Conservation (phyloP, 2,113 vertebrate species). For the Archocentrus centrarchus region DNA sequence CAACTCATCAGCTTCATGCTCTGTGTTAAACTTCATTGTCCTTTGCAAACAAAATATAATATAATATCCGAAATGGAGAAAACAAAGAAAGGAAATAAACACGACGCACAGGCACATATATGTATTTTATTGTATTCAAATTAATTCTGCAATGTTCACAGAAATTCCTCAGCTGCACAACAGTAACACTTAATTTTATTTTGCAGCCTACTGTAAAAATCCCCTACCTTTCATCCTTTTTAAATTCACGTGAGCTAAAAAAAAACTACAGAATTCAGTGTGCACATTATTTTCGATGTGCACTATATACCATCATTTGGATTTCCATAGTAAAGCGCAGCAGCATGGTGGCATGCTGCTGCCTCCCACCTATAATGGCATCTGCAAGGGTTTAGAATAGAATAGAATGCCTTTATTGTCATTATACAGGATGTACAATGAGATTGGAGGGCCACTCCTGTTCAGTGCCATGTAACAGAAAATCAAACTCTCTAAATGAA, state of each 20-base stretch:
- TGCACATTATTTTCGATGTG: background rate
- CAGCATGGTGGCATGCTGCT: no score
- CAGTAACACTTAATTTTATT: background rate
- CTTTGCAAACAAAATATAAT: background rate
- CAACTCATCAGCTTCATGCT: rapidly evolving
- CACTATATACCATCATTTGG: background rate
- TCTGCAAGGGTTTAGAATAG: no score
- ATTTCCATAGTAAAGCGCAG: background rate
- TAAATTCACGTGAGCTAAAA: background rate
- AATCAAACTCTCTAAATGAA: no score
- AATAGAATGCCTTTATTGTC: no score
- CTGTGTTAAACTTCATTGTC: background rate
- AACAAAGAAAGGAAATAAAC: background rate
- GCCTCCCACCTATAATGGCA: no score
- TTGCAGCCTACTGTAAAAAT: background rate
- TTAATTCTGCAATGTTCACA: background rate
- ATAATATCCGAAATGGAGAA: background rate
- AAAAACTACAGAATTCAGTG: background rate
- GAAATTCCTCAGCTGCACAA: background rate
- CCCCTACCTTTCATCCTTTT: background rate
- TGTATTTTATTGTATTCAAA: conserved; percentile 1
- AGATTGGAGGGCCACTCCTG: no score
- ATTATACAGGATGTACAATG: no score
- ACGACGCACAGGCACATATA: background rate
- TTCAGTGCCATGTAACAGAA: no score